Conservation (phyloP, 2,888 invertebrate species). For the Chesias legatella region DNA sequence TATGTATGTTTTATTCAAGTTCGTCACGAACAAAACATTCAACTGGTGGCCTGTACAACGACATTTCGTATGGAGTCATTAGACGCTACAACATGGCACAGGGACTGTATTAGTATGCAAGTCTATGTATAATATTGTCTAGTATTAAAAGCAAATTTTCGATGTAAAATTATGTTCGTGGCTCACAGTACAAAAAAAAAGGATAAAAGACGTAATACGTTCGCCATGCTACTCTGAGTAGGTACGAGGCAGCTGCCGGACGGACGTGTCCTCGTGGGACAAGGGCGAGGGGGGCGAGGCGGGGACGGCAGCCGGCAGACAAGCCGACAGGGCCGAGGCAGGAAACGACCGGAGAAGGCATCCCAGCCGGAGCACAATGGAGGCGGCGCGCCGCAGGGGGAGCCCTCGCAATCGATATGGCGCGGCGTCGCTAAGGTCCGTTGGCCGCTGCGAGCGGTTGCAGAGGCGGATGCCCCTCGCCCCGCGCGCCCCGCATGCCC, state of each 20-base stretch:
- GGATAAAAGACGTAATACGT: slow-evolving; percentile 22
- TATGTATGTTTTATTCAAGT: slow-evolving; percentile 16
- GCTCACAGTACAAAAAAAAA: slow-evolving; percentile 18
- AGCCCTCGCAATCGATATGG: slow-evolving; percentile 81
- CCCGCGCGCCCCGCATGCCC: slow-evolving; percentile 55
- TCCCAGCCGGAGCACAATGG: slow-evolving; percentile 75
- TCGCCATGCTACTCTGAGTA: slow-evolving; percentile 37
- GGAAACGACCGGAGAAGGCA: slow-evolving; percentile 76
- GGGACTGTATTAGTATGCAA: too few species aligned
- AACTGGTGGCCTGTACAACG: not conserved
- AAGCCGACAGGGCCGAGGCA: slow-evolving; percentile 64
- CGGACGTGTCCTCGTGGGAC: slow-evolving; percentile 57
- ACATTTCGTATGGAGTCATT: too few species aligned
- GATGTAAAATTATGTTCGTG: too few species aligned
- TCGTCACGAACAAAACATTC: not conserved
- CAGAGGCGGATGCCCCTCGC: slow-evolving; percentile 73
- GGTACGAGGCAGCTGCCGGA: slow-evolving; percentile 62
- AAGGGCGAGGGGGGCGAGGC: slow-evolving; percentile 39
- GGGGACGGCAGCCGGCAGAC: slow-evolving; percentile 48
- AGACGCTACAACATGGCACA: too few species aligned
- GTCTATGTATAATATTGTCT: too few species aligned
- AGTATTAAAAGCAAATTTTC: too few species aligned
- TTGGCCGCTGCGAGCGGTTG: slow-evolving; percentile 77
- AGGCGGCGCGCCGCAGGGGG: slow-evolving; percentile 78
- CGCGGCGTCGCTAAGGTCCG: slow-evolving; percentile 81